Evolutionary conservation across 2,888 invertebrate genomes (phyloP).

Genomic region (Mesorhabditis sp.): DNA sequence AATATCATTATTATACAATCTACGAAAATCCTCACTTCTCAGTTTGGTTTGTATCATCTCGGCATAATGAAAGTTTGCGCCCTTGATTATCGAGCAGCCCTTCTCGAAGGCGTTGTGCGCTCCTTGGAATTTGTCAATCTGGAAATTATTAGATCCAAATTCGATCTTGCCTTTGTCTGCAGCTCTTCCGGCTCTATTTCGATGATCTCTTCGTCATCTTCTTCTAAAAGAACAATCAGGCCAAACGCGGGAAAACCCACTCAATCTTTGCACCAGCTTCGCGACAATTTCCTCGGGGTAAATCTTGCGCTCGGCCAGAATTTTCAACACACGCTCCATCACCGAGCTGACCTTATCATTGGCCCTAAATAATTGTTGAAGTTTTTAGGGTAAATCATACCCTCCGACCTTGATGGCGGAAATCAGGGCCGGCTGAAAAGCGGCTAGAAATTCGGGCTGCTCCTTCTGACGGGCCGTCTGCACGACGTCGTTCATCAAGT

Average conservation of each 20-base stretch:
- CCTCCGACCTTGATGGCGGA: conserved; percentile 30
- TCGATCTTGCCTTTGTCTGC: too few species aligned
- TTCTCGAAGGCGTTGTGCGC: too few species aligned
- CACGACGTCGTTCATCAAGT: conserved; percentile 97
- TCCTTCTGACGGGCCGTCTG: conserved; percentile 69
- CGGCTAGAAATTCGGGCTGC: conserved; percentile 25
- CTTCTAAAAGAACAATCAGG: too few species aligned
- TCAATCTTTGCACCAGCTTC: conserved; percentile 65
- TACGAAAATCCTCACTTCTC: too few species aligned
- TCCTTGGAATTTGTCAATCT: too few species aligned
- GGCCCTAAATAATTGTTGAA: conserved; percentile 20
- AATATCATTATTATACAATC: too few species aligned
- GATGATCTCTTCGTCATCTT: too few species aligned
- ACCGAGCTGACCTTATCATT: conserved; percentile 33
- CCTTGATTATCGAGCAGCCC: too few species aligned
- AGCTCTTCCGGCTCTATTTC: too few species aligned
- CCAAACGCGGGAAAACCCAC: conserved; percentile 16
- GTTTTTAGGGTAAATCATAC: conserved; percentile 10
- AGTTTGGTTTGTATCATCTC: too few species aligned
- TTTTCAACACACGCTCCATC: conserved; percentile 60
- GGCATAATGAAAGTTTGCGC: too few species aligned
- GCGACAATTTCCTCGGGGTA: conserved; percentile 75
- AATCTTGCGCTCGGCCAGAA: conserved; percentile 63
- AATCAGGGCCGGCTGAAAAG: conserved; percentile 37
- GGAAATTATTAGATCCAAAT: too few species aligned